A percentile compares a stretch with the other conserved stretches of the same genome.
Evolutionary conservation across 2,888 invertebrate genomes (phyloP).

Genomic region (Chaetogeoica ovagalla): DNA sequence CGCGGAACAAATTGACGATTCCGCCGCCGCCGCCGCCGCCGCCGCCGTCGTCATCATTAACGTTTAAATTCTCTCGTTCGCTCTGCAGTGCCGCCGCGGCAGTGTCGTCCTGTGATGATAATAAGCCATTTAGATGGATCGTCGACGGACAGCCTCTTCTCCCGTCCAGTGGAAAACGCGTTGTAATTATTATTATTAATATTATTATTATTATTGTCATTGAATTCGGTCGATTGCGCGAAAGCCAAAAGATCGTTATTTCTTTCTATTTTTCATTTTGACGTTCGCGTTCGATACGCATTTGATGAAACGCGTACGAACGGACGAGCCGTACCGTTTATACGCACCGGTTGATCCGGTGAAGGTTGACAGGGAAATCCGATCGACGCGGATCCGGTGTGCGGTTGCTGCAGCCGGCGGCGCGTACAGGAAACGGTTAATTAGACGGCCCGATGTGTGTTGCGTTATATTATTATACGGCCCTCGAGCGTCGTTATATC

Average conservation of each 20-base stretch:
- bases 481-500: neutral
- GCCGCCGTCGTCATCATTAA: slow-evolving; percentile 33
- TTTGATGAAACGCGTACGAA: neutral
- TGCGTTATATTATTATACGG: neutral
- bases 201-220: slow-evolving; percentile 5
- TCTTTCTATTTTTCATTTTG: neutral
- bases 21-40: neutral
- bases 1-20: slow-evolving; percentile 50
- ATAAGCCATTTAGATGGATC: slow-evolving; percentile 11
- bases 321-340: neutral
- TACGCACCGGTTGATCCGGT: slow-evolving; percentile 35
- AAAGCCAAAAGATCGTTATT: neutral
- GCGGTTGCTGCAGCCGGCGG: slow-evolving; percentile 34
- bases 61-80: slow-evolving; percentile 24
- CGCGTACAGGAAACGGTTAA: slow-evolving; percentile 46
- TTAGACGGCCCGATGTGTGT: slow-evolving; percentile 17
- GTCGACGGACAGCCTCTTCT: neutral
- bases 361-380: slow-evolving; percentile 37
- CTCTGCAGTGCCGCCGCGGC: neutral
- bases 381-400: slow-evolving; percentile 46
- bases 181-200: too few species aligned
- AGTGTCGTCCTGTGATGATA: slow-evolving; percentile 13
- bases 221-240: slow-evolving; percentile 18
- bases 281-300: neutral
- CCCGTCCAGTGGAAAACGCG: neutral